phyloP scores from a whole-genome alignment of 2,113 vertebrate species.

The Menidia beryllina region DNA sequence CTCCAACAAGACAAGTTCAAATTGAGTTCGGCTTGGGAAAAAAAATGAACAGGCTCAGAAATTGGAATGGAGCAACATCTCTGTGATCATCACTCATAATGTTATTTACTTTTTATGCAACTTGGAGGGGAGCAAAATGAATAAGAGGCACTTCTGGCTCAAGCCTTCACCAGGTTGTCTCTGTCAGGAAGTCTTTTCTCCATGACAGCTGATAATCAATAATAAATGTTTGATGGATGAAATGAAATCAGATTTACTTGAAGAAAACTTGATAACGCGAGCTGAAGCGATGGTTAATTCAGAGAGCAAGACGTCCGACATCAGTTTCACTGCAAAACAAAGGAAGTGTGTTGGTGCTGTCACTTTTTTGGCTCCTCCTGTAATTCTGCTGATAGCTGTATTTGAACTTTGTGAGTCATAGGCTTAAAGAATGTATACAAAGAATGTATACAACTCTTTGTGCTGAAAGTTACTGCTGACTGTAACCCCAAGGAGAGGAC shows the following conservation, averaged over 20 bases:
- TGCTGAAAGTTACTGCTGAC: too few species aligned
- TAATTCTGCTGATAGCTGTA: too few species aligned
- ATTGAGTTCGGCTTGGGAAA: constrained; percentile 52
- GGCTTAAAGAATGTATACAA: too few species aligned
- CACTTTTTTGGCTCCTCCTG: background rate
- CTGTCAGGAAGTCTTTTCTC: constrained; percentile 1
- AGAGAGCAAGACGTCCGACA: background rate
- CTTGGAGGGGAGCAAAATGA: background rate
- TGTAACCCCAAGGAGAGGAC: too few species aligned
- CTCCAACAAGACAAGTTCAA: constrained; percentile 48
- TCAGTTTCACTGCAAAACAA: constrained; percentile 8
- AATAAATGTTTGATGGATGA: constrained; percentile 10
- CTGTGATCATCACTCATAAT: constrained; percentile 28
- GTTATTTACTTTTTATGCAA: constrained; percentile 23
- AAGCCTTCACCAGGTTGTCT: constrained; percentile 1
- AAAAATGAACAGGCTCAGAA: constrained; percentile 35
- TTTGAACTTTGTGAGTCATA: too few species aligned
- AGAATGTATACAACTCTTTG: too few species aligned
- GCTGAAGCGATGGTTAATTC: constrained; percentile 8
- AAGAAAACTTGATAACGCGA: constrained; percentile 12
- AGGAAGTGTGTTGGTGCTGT: background rate
- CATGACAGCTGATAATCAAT: background rate
- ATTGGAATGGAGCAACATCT: constrained; percentile 32
- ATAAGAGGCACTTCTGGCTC: constrained; percentile 16
- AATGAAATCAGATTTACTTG: constrained; percentile 11